Evolutionary conservation across 2,888 invertebrate species (phyloP).

Genomic region (Zeuzera pyrina): DNA sequence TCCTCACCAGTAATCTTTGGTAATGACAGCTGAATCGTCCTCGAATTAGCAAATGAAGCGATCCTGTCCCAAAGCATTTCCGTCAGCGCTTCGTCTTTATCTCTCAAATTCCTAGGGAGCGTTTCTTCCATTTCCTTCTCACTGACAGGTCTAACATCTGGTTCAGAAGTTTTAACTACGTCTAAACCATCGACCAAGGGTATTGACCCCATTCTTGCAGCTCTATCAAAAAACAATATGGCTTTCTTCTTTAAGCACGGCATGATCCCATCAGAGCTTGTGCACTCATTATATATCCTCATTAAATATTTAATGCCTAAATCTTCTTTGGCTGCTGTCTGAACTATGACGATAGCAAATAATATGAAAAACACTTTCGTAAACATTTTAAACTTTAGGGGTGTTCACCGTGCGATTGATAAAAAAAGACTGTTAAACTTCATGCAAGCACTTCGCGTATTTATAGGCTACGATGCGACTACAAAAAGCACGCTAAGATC

Average conservation of each 20-base stretch:
- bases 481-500: conserved; percentile 40
- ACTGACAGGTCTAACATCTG: conserved; percentile 58
- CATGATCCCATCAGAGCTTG: conserved; percentile 77
- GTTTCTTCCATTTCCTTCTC: conserved; percentile 81
- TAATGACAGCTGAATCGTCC: conserved; percentile 82
- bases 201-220: conserved; percentile 79
- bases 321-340: conserved; percentile 34
- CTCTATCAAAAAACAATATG: conserved; percentile 83
- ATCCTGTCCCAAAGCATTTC: conserved; percentile 81
- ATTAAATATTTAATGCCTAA: conserved; percentile 77
- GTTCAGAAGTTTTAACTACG: conserved; percentile 71
- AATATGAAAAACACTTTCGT: conserved; percentile 39
- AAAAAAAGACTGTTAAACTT: conserved; percentile 69
- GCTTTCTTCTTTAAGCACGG: conserved; percentile 88
- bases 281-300: conserved; percentile 86
- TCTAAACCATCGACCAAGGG: conserved; percentile 76
- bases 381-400: conserved; percentile 35
- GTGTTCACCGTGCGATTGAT: conserved; percentile 47
- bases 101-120: conserved; percentile 77
- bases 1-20: conserved; percentile 81
- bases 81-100: conserved; percentile 78
- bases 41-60: conserved; percentile 80
- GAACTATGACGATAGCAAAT: conserved; percentile 23
- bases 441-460: conserved; percentile 37
- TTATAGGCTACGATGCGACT: conserved; percentile 53